phyloP scores from a whole-genome alignment of 1,140 invertebrate genomes.

The Sycophaga agraensis region DNA sequence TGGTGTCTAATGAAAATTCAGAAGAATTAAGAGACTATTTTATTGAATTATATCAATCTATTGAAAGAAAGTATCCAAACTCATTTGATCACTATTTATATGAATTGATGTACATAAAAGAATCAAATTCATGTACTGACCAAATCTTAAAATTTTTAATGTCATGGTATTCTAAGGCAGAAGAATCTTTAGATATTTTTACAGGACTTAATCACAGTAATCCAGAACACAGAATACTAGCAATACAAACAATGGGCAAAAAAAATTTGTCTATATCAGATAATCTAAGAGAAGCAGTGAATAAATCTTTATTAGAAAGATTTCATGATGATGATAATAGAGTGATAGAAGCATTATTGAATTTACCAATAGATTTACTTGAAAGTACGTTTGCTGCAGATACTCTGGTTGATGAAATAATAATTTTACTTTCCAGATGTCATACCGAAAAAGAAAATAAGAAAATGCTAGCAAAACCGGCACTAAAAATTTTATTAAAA shows the following conservation, averaged over 20 bases:
- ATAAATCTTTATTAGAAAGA: slow-evolving; percentile 40
- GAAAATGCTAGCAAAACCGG: slow-evolving; percentile 41
- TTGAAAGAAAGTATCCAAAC: slow-evolving; percentile 67
- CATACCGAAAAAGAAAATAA: slow-evolving; percentile 33
- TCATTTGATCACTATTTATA: slow-evolving; percentile 64
- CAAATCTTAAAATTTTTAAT: slow-evolving; percentile 44
- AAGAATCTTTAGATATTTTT: slow-evolving; percentile 62
- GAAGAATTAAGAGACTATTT: slow-evolving; percentile 37
- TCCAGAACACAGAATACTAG: slow-evolving; percentile 62
- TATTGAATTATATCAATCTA: slow-evolving; percentile 50
- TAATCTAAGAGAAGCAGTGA: slow-evolving; percentile 40
- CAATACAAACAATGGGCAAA: slow-evolving; percentile 51
- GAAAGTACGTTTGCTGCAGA: slow-evolving; percentile 38
- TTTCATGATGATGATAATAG: slow-evolving; percentile 46
- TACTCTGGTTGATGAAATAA: slow-evolving; percentile 44
- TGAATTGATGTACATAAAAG: slow-evolving; percentile 38
- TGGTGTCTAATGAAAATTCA: slow-evolving; percentile 34
- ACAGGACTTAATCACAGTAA: slow-evolving; percentile 69
- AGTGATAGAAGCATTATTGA: slow-evolving; percentile 43
- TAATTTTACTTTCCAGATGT: slow-evolving; percentile 45
- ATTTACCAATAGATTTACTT: slow-evolving; percentile 40
- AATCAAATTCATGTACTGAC: slow-evolving; percentile 32
- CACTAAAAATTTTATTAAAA: slow-evolving; percentile 47
- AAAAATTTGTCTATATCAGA: slow-evolving; percentile 37
- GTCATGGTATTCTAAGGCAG: slow-evolving; percentile 42